These are phyloP conservation scores for Falco columbarius DNA, from an alignment of 2,797 vertebrate species.

Conservation along the genomic window DNA sequence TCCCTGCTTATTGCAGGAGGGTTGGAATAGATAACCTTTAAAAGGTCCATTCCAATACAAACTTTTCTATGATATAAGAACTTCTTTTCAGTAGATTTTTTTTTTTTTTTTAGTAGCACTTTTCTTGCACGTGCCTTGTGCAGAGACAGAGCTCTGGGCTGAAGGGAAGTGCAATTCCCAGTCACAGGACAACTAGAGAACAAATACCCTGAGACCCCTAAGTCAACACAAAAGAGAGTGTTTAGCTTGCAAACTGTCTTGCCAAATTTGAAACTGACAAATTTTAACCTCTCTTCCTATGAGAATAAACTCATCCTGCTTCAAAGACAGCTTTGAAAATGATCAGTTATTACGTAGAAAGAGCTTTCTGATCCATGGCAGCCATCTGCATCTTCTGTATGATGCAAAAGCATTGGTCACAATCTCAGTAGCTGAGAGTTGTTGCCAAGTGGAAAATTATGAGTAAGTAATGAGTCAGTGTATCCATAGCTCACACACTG, in stretches of 20 bases:
- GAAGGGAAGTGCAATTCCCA: background rate
- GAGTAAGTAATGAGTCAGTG: background rate
- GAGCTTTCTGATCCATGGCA: background rate
- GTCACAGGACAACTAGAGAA: background rate
- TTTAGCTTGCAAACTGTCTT: background rate
- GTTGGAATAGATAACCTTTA: background rate
- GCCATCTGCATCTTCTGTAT: background rate
- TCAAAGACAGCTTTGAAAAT: background rate
- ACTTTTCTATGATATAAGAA: background rate
- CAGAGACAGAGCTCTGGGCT: background rate
- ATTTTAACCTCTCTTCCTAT: background rate
- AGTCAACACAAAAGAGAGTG: background rate
- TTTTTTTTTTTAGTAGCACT: background rate
- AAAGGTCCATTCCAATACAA: background rate
- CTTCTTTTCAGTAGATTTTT: background rate
- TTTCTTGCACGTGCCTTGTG: background rate
- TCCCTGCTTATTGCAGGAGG: rapidly evolving
- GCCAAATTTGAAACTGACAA: background rate
- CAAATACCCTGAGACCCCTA: background rate
- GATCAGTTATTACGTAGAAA: background rate
- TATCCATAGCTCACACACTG: background rate
- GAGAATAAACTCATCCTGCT: background rate
- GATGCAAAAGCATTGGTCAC: background rate
- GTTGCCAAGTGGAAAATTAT: background rate
- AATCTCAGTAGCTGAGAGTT: background rate